Conservation (phyloP, 2,797 vertebrate genomes). For the Arnoldichthys spilopterus region DNA sequence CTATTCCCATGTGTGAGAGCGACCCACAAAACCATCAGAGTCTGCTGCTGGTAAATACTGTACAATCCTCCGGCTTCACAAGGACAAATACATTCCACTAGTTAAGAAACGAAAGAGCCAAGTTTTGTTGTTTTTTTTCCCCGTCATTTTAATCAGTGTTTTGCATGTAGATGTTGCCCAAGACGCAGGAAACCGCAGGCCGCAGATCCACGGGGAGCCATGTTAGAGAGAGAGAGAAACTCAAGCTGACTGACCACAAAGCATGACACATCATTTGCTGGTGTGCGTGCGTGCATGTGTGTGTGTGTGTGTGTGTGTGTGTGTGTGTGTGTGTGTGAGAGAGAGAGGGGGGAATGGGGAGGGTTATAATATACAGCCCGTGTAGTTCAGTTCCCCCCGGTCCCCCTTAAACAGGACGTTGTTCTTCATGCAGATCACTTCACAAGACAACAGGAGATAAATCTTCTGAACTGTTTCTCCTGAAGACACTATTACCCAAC, state of each 20-base stretch:
- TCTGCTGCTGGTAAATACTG: background rate
- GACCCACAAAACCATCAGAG: background rate
- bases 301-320: background rate
- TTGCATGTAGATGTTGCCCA: slow-evolving; percentile 4
- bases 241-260: slow-evolving; percentile 11
- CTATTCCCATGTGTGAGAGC: background rate
- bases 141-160: slow-evolving; percentile 20
- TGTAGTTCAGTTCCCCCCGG: background rate
- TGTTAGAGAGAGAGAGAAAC: slow-evolving; percentile 23
- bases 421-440: background rate
- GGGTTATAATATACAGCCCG: background rate
- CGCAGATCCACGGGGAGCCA: slow-evolving; percentile 26
- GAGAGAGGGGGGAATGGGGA: background rate
- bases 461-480: background rate
- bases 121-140: too few species aligned
- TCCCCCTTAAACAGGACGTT: background rate
- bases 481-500: background rate
- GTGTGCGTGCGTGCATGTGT: background rate
- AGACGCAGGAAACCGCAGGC: slow-evolving; percentile 25
- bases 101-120: too few species aligned
- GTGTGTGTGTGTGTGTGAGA: background rate
- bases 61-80: background rate
- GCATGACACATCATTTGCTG: slow-evolving; percentile 20
- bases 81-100: background rate
- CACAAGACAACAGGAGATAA: background rate